Conservation (phyloP, 2,797 vertebrate genomes). For the Pampus argenteus region DNA sequence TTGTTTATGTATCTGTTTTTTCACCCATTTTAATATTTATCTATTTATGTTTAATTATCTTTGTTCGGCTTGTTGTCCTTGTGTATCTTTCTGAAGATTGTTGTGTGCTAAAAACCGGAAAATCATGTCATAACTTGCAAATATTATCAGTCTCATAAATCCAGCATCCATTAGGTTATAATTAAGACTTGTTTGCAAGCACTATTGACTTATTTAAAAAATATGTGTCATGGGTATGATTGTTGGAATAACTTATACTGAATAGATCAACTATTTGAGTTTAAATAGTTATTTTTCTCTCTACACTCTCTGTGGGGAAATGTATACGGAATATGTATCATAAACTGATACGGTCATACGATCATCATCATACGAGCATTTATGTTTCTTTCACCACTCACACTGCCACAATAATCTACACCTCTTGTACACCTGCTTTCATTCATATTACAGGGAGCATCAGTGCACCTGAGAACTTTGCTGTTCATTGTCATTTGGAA, state of each 20-base stretch:
- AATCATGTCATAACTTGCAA: no score
- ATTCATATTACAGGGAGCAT: constrained; percentile 6
- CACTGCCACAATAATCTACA: background rate
- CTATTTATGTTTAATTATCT: no score
- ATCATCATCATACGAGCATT: no score
- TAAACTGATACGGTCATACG: background rate
- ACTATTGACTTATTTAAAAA: background rate
- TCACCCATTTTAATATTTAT: no score
- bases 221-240: background rate
- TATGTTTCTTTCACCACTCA: background rate
- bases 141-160: background rate
- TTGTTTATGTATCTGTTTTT: no score
- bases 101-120: no score
- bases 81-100: no score
- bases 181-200: background rate
- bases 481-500: constrained; percentile 34
- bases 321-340: background rate
- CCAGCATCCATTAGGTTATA: background rate
- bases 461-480: background rate
- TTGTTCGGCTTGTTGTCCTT: no score
- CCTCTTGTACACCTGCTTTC: constrained; percentile 7
- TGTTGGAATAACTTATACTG: background rate
- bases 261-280: background rate
- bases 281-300: background rate
- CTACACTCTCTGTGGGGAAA: background rate